Evolutionary conservation across 2,113 vertebrate species (phyloP), one percentile per base, ranked within the genome.

Genomic region (Phyllostomus discolor): DNA sequence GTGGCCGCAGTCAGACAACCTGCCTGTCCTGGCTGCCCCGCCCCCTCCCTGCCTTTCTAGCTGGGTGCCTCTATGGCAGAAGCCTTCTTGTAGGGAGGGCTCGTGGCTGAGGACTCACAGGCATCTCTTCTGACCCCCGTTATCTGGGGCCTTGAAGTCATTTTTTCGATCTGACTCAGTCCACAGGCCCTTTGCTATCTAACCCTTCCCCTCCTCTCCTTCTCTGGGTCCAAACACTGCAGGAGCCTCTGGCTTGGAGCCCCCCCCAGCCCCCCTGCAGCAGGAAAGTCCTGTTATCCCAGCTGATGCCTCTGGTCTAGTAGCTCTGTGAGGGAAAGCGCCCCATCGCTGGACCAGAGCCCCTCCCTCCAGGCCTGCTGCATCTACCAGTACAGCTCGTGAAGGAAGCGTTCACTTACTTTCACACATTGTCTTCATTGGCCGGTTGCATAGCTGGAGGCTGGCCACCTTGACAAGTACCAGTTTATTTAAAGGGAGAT

Each of bases 11-110:
- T 9, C 22, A 6, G 41, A 48, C 24, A 70, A 35, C 19, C 38
- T 3, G 24, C 11, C 26, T 22, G 10, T 17, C n/a, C 20, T 54
- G 31, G 19, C 2, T 0, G 26, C 8, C 57, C 43, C 2, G 4
- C 2, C 1, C 17, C 2, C 22, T 2, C 3, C 0, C 24, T 38
- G 43, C n/a, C 1, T 66, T 22, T 66, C 24, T 4, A 38, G 22
- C 12, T 11, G 2, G 10, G 6, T 14, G 33, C 6, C 72, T 31
- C 15, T 46, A 14, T 3, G 1, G 1, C 43, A 15, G 54, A 22
- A 7, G 46, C 43, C 17, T 66, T n/a, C 46, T 38, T 1, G 12
- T 33, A 43, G 15, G 17, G 33, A 66, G 1, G 19, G 7, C 43
- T 26, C 43, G 9, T 14, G 33, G 46, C n/a, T 41, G 26, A 67